phyloP scores from a whole-genome alignment of 1,140 invertebrate genomes.

The Monomorium pharaonis region DNA sequence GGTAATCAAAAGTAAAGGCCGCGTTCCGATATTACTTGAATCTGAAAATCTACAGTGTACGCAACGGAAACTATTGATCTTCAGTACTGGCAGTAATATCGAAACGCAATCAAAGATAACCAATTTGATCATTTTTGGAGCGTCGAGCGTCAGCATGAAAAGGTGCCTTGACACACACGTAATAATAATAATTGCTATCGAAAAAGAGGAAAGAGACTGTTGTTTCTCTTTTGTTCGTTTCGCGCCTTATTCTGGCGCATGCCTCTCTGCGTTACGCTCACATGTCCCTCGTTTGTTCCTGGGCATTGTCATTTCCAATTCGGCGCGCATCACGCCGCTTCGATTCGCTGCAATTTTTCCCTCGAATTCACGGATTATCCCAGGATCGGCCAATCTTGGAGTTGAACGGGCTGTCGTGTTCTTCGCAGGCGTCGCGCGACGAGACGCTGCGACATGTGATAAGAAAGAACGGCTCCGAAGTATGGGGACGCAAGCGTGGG shows the following conservation, averaged over 20 bases:
- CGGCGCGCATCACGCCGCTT: not conserved
- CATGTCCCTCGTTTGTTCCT: not conserved
- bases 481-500: not conserved
- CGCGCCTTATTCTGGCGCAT: not conserved
- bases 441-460: not conserved
- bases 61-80: too few relatives aligned
- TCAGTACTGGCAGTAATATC: too few relatives aligned
- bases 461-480: not conserved
- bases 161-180: too few relatives aligned
- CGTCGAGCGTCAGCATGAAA: too few relatives aligned
- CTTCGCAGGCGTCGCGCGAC: not conserved
- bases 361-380: not conserved
- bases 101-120: too few relatives aligned
- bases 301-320: not conserved
- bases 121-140: too few relatives aligned
- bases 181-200: conserved; percentile 62
- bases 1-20: too few relatives aligned
- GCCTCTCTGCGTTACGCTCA: not conserved
- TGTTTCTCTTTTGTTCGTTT: not conserved
- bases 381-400: conserved; percentile 30
- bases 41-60: too few relatives aligned
- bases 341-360: not conserved
- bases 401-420: not conserved
- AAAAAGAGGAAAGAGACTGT: not conserved
- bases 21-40: too few relatives aligned